Evolutionary conservation across 2,888 invertebrate species (phyloP).

Genomic region (Oconnorella tubifera): DNA sequence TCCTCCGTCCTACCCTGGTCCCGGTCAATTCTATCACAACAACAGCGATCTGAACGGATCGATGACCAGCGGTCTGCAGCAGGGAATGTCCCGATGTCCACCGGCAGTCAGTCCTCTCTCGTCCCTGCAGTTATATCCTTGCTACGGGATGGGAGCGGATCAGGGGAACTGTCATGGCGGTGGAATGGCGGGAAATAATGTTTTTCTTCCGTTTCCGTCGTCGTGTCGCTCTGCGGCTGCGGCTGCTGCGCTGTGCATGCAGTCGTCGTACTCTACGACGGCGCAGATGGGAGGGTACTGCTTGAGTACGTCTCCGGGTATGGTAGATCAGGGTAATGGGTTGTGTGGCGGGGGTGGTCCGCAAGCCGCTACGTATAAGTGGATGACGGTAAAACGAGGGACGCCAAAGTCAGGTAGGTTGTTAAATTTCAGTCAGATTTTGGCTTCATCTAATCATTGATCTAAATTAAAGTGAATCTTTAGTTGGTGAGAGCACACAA

Average conservation of each 20-base stretch:
- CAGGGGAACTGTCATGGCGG: neutral
- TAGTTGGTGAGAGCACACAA: too few species aligned
- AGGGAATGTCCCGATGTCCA: neutral
- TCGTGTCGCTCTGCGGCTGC: constrained; percentile 12
- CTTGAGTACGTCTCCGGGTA: constrained; percentile 8
- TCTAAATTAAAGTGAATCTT: too few species aligned
- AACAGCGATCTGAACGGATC: neutral
- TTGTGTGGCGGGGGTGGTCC: neutral
- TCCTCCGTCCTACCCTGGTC: neutral
- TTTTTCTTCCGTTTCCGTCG: constrained; percentile 6
- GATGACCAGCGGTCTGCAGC: neutral
- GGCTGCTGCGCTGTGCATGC: constrained; percentile 7
- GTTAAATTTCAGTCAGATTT: too few species aligned
- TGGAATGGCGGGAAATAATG: neutral
- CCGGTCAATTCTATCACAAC: neutral
- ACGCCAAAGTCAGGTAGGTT: constrained; percentile 80
- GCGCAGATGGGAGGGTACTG: constrained; percentile 19
- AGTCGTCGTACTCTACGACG: constrained; percentile 9
- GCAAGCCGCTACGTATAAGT: constrained; percentile 86
- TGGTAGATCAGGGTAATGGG: neutral
- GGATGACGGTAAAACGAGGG: constrained; percentile 98
- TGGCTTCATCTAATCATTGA: too few species aligned
- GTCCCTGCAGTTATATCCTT: neutral
- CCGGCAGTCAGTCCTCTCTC: neutral
- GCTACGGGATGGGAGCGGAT: neutral